phyloP scores from a whole-genome alignment of 2,113 vertebrate genomes.

The Bombycilla garrulus region DNA sequence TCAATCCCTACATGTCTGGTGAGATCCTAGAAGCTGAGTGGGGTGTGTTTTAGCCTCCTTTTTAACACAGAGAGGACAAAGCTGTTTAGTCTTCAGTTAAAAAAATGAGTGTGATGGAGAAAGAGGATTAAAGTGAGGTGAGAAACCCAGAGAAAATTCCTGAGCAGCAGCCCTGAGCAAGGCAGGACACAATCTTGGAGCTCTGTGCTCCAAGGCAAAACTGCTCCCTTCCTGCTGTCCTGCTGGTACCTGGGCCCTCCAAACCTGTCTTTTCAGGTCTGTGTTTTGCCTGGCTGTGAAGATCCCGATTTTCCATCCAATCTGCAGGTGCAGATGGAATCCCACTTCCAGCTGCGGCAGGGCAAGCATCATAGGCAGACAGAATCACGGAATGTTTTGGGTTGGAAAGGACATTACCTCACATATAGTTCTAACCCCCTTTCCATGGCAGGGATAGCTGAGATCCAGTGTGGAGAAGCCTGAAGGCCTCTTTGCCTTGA shows the following conservation, averaged over 20 bases:
- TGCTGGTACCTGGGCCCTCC: not conserved
- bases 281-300: not conserved
- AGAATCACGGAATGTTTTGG: not conserved
- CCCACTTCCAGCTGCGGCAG: not conserved
- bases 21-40: not conserved
- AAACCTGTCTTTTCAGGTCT: not conserved
- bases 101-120: not conserved
- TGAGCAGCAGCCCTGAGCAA: not conserved
- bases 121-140: not conserved
- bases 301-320: not conserved
- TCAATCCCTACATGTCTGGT: not conserved
- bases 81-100: not conserved
- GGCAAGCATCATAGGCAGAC: not conserved
- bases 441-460: not conserved
- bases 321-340: not conserved
- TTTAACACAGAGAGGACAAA: not conserved
- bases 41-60: accelerated
- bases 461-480: not conserved
- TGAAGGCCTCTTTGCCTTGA: not conserved
- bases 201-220: not conserved
- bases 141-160: not conserved
- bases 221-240: not conserved
- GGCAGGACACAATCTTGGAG: accelerated
- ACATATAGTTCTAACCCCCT: accelerated
- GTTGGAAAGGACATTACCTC: not conserved